Evolutionary conservation across 2,113 vertebrate species (phyloP).

Genomic region (Coptodon rendalli): DNA sequence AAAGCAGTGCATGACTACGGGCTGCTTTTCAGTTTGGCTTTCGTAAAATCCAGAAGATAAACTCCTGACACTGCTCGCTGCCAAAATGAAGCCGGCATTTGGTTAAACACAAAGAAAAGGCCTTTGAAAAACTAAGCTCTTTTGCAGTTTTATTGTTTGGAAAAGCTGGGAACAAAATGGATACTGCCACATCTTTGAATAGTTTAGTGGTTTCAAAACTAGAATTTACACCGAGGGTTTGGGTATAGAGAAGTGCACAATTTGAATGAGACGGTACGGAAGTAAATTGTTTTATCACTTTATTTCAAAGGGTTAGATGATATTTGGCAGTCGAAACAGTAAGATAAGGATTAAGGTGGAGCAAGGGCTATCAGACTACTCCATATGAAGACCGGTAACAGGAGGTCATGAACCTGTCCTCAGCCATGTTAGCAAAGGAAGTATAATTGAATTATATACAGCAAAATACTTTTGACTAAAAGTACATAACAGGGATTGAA

Average conservation of each 20-base stretch:
- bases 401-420: neutral
- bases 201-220: neutral
- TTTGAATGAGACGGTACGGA: neutral
- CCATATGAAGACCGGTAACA: neutral
- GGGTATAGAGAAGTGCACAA: neutral
- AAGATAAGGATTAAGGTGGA: neutral
- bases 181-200: neutral
- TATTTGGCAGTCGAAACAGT: neutral
- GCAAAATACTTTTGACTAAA: neutral
- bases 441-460: neutral
- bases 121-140: neutral
- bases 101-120: neutral
- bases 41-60: neutral
- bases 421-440: neutral
- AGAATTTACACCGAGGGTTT: neutral
- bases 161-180: neutral
- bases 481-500: neutral
- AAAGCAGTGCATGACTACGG: neutral
- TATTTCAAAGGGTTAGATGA: neutral
- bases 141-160: neutral
- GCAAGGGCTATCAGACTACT: neutral
- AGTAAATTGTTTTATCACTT: neutral
- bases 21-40: conserved; percentile 7
- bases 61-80: neutral
- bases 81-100: neutral